These are phyloP conservation scores for Megastigmus dorsalis DNA, from an alignment of 2,888 invertebrate genomes.

Conservation along the genomic window DNA sequence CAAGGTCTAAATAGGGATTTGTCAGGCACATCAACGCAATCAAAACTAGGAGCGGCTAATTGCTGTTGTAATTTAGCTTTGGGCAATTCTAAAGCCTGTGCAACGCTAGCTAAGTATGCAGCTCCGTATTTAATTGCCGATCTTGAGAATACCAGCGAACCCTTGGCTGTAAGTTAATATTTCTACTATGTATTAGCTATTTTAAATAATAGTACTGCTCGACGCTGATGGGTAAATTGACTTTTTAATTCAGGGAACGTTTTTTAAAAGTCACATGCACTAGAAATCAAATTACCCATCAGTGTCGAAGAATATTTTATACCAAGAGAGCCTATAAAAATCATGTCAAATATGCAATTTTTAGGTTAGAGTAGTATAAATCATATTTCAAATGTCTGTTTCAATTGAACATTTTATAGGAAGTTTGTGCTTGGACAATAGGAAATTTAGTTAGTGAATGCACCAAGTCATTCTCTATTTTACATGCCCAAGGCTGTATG, in stretches of 20 bases:
- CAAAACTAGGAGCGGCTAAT: conserved; percentile 76
- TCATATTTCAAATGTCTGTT: conserved; percentile 6
- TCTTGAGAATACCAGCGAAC: conserved; percentile 69
- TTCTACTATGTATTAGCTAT: no score
- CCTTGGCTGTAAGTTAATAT: conserved; percentile 61
- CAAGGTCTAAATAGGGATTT: conserved; percentile 77
- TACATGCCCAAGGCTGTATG: conserved; percentile 69
- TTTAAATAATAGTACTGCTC: conserved; percentile 1
- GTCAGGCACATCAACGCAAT: conserved; percentile 74
- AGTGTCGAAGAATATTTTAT: no score
- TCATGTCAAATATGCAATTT: no score
- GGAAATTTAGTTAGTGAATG: conserved; percentile 69
- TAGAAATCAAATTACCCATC: no score
- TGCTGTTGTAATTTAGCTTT: conserved; percentile 78
- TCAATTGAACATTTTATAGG: conserved; percentile 58
- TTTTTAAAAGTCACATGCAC: no score
- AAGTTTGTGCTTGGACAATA: conserved; percentile 70
- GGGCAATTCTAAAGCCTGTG: conserved; percentile 74
- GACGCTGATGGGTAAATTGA: no score
- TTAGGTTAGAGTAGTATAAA: neutral
- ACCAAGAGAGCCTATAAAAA: no score
- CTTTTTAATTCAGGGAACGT: no score
- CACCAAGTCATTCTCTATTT: conserved; percentile 63
- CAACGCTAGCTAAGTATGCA: conserved; percentile 74
- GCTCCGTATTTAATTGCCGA: conserved; percentile 76